Evolutionary conservation across 2,888 invertebrate genomes (phyloP), one percentile per base, ranked within the genome.

Genomic region (Parascotia fuliginaria): DNA sequence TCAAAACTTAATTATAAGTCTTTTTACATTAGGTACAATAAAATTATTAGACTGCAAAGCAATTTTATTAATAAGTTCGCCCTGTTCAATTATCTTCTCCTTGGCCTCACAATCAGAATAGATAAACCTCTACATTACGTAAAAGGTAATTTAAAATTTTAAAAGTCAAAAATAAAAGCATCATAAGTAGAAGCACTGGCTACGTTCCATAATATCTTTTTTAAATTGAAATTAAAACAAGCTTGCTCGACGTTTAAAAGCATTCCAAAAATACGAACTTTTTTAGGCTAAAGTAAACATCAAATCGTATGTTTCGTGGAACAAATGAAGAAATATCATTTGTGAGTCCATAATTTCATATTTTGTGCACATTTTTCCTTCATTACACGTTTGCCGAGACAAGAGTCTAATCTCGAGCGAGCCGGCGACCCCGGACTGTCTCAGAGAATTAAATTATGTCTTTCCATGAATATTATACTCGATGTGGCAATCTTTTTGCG

Each of bases 381-480:
- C 83, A 83, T 89, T 87, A 85, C 83, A 77, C 79, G 75, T 82
- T 86, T 83, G 77, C 71, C 68, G 73, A 82, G 83, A 85, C 84
- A 84, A 82, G 79, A 81, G 74, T 71, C 79, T 87, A 87, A 89
- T 88, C 87, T 84, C 73, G 60, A 62, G 70, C 70, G 76, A 64
- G 74, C 70, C 63, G 67, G 63, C 57, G 58, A 73, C 73, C 78
- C 73, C 75, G 70, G 75, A 65, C 83, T 83, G 87, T 88, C 86
- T 81, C 75, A 45, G 53, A 16, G 83, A 89, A 90, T 90, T 84
- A 89, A 91, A 89, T 90, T 88, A 91, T 89, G 83, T 65, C 75
- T 87, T 90, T 86, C 81, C 87, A 91, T 91, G 91, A 91, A 91
- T 91, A 90, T 91, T 90, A 89, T 84, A 91, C 80, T 75, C 71